Base-by-base conservation (phyloP, 2,113 vertebrate species). In the Casuarius casuarius region DNA sequence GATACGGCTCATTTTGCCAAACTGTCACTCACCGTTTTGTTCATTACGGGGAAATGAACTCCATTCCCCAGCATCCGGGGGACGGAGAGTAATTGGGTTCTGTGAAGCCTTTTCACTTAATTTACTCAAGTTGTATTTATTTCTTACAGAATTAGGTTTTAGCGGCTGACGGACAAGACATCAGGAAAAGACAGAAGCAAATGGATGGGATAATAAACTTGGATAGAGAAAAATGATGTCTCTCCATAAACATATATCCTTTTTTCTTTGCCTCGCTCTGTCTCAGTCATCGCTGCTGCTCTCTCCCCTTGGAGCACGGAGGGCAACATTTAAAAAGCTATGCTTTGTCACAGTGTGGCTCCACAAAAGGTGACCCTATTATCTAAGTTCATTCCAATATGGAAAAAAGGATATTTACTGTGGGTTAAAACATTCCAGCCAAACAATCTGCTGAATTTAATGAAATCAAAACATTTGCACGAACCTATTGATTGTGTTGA, bases 61-160 rank as follows among this genome's bases (percentile, higher is more conserved):
- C 95, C 48, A 66, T 89, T 97, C 97, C 96, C 31, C 10, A 94
- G 94, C 3, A 5, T 95, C 81, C 0, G 0, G 83, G 65, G 91
- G 90, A 97, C 91, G 84, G 58, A 87, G 90, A 95, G 68, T 97
- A 97, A 98, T 93, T 97, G 96, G 87, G 82, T 94, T 97, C 93
- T 90, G 87, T 31, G 76, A 95, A 97, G 91, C 75, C 81, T 98
- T 97, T 97, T 92, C 96, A 96, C 90, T 97, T 98, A 97, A 97
- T 98, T 98, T 97, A 95, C 93, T 98, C 97, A 93, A 97, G 96
- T 97, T 97, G 92, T 97, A 94, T 97, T 98, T 98, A 96, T 97
- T 98, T 96, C 97, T 95, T 91, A 89, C 86, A 92, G 91, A 97
- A 97, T 98, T 97, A 95, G 89, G 80, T 97, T 93, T 95, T 95